Evolutionary conservation across 2,797 vertebrate genomes (phyloP).

Genomic region (Chrosomus eos): DNA sequence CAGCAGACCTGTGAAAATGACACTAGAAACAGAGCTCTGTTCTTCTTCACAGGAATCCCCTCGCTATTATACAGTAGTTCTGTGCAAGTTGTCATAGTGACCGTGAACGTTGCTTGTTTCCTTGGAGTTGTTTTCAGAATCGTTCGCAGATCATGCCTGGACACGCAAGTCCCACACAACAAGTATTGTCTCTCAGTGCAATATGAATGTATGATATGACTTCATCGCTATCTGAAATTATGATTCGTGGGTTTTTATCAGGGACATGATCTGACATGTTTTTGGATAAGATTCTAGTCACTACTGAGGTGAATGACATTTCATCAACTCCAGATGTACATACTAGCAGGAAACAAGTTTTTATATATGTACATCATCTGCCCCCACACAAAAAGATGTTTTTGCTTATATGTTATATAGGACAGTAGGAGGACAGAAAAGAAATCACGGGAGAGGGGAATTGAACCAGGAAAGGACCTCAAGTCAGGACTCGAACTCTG

Average conservation of each 20-base stretch:
- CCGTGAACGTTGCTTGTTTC: slow-evolving; percentile 66
- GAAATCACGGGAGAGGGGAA: neutral
- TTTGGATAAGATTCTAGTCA: neutral
- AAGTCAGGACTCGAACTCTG: neutral
- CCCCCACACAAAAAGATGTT: neutral
- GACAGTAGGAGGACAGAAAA: neutral
- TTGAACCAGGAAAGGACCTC: neutral
- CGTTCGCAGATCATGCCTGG: slow-evolving; percentile 28
- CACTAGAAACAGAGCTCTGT: slow-evolving; percentile 44
- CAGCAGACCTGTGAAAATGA: slow-evolving; percentile 35
- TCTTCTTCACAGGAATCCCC: slow-evolving; percentile 53
- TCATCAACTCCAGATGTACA: neutral
- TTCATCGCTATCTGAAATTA: neutral
- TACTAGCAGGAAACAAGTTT: neutral
- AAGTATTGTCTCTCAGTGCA: slow-evolving; percentile 4
- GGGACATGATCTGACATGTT: neutral
- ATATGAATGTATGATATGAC: neutral
- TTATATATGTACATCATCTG: neutral
- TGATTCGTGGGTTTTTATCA: neutral
- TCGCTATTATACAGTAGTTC: slow-evolving; percentile 46
- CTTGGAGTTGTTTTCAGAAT: slow-evolving; percentile 65
- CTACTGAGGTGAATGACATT: neutral
- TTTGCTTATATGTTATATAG: neutral
- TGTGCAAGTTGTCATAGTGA: slow-evolving; percentile 76
- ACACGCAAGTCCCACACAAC: slow-evolving; percentile 11